These are phyloP conservation scores for Scaptodrosophila lebanonensis DNA, from an alignment of 1,140 invertebrate species.

Conservation along the genomic window DNA sequence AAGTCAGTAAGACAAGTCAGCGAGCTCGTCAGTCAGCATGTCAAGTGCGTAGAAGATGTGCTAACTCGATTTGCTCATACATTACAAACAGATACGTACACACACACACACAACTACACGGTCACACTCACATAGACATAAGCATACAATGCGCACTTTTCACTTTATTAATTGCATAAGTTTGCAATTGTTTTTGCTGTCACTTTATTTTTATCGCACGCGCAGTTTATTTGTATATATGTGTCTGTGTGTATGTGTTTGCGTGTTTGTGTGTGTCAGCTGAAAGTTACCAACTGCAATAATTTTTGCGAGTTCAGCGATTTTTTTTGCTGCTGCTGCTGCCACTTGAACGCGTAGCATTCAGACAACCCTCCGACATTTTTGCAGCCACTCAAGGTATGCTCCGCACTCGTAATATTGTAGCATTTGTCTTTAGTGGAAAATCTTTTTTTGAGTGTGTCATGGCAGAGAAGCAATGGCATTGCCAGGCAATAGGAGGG, in stretches of 20 bases:
- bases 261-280: conserved; percentile 47
- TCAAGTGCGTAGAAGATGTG: no score
- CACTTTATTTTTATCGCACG: conserved; percentile 71
- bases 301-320: conserved; percentile 73
- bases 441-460: conserved; percentile 73
- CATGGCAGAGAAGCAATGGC: conserved; percentile 19
- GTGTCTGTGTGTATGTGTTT: conserved; percentile 9
- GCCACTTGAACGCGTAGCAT: conserved; percentile 67
- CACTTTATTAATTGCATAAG: conserved; percentile 72
- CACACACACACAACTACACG: no score
- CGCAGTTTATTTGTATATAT: conserved; percentile 43
- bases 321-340: conserved; percentile 40
- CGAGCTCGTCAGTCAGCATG: conserved; percentile 7
- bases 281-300: conserved; percentile 72
- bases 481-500: not conserved
- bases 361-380: conserved; percentile 25
- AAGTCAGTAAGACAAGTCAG: no score
- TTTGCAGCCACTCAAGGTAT: conserved; percentile 10
- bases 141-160: conserved; percentile 57
- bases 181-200: conserved; percentile 73
- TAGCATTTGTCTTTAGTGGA: conserved; percentile 73
- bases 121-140: no score
- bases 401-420: conserved; percentile 54
- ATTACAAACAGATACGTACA: conserved; percentile 16
- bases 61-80: conserved; percentile 34